Evolutionary conservation across 2,888 invertebrate genomes (phyloP), one percentile per base, ranked within the genome.

Genomic region (Eurytoma californica): DNA sequence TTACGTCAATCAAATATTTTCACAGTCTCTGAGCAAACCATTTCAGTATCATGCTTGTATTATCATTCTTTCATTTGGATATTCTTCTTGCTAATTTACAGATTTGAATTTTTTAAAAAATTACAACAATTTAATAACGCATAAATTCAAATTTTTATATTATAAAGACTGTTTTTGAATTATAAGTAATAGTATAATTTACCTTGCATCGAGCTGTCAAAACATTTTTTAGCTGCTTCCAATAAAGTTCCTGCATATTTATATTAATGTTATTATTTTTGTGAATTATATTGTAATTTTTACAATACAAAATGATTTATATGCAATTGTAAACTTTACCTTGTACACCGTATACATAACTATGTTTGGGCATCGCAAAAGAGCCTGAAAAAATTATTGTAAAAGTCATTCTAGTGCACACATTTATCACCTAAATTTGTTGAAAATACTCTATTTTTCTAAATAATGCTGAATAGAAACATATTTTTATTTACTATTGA

Each of bases 131-230:
- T 24, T 24, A 24, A 24, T 39, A 39, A 9, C 9, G 9, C 9
- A 39, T 39, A 7, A 39, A 39, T 30, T 30, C 5, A 30, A 30
- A 30, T 39, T 39, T 39, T 39, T 9, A 39, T 9, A 9, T 39
- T 9, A 39, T 39, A 39, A 39, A 39, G 30, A 39, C 1, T 39
- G 9, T 9, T 9, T 39, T 39, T 39, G 9, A 39, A 39, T 30
- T 39, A n/a, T n/a, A 39, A 24, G 16, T n/a, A 63, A 0, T 1
- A 7, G 20, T 28, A 47, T 13, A 1, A 18, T 30, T 18, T 20
- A 88, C 88, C 87, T 86, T 85, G 85, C 3, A 86, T 69, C 9
- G 84, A 67, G 66, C 79, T 86, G 61, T 83, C 83, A 66, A 85
- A 69, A 51, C 77, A 84, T 18, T 76, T 79, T 47, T 72, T 85